These are phyloP conservation scores for Amphimallon solstitiale DNA, from an alignment of 2,888 invertebrate species.

Conservation along the genomic window DNA sequence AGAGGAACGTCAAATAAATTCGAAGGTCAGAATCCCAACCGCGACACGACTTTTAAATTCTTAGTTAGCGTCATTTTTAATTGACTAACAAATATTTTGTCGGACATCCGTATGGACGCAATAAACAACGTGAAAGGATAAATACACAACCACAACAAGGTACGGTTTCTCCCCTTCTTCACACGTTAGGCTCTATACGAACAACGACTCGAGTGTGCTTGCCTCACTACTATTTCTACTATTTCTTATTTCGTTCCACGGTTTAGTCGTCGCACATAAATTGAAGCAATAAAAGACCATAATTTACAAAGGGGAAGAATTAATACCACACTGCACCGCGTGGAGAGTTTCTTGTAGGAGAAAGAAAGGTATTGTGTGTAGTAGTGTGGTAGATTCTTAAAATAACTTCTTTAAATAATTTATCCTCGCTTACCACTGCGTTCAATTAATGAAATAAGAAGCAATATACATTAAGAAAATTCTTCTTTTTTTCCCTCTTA, in stretches of 20 bases:
- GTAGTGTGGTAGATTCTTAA: constrained; percentile 16
- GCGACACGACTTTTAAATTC: constrained; percentile 31
- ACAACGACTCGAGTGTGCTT: not conserved
- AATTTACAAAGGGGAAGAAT: constrained; percentile 26
- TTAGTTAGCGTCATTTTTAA: constrained; percentile 24
- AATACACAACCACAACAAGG: not conserved
- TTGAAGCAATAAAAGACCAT: constrained; percentile 23
- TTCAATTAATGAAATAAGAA: constrained; percentile 20
- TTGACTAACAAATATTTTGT: constrained; percentile 28
- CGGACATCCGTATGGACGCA: constrained; percentile 10
- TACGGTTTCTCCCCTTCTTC: constrained; percentile 5
- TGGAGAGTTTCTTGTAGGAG: not conserved
- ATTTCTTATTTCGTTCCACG: constrained; percentile 17
- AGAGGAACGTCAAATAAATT: constrained; percentile 33
- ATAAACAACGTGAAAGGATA: constrained; percentile 20
- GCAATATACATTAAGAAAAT: constrained; percentile 7
- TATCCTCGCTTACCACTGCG: constrained; percentile 3
- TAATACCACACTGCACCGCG: constrained; percentile 10
- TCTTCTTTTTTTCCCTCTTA: not conserved
- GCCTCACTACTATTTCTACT: constrained; percentile 15
- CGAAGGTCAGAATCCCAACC: constrained; percentile 23
- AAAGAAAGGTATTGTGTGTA: constrained; percentile 20
- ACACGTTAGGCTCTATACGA: too few species aligned
- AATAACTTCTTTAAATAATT: constrained; percentile 16
- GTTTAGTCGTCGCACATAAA: constrained; percentile 21